Conservation (phyloP, 1,140 invertebrate genomes). For the Hycleus phaleratus region DNA sequence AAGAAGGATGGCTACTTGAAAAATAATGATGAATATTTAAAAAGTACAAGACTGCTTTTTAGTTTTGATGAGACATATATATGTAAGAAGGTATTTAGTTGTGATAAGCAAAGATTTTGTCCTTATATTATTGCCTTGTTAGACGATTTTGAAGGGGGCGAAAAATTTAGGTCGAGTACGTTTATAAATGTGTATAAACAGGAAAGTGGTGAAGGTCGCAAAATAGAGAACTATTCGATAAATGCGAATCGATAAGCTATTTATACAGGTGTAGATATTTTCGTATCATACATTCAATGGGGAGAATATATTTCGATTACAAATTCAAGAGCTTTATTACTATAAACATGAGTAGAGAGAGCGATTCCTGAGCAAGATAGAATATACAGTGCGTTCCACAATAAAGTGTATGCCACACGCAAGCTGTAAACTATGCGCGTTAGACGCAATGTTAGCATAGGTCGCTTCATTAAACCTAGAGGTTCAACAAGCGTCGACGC, state of each 20-base stretch:
- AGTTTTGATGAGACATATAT: too few relatives aligned
- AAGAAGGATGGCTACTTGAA: too few relatives aligned
- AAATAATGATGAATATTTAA: background rate
- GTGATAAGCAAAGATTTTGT: too few relatives aligned
- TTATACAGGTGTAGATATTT: background rate
- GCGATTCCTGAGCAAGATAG: background rate
- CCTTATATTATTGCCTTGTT: too few relatives aligned
- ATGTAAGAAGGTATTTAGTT: too few relatives aligned
- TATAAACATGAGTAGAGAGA: background rate
- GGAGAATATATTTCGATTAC: too few relatives aligned
- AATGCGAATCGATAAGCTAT: constrained; percentile 4
- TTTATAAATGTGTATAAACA: background rate
- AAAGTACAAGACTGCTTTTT: too few relatives aligned
- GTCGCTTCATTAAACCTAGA: constrained; percentile 1
- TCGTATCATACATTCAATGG: too few relatives aligned
- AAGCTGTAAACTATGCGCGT: background rate
- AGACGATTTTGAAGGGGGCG: background rate
- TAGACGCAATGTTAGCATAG: constrained; percentile 3
- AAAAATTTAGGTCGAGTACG: background rate
- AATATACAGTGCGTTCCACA: background rate
- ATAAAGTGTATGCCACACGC: background rate
- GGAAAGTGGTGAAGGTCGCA: too few relatives aligned
- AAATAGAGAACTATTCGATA: too few relatives aligned
- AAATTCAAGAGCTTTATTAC: too few relatives aligned
- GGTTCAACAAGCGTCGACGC: background rate